phyloP scores from a whole-genome alignment of 2,888 invertebrate species.

The Glomeris marginata region DNA sequence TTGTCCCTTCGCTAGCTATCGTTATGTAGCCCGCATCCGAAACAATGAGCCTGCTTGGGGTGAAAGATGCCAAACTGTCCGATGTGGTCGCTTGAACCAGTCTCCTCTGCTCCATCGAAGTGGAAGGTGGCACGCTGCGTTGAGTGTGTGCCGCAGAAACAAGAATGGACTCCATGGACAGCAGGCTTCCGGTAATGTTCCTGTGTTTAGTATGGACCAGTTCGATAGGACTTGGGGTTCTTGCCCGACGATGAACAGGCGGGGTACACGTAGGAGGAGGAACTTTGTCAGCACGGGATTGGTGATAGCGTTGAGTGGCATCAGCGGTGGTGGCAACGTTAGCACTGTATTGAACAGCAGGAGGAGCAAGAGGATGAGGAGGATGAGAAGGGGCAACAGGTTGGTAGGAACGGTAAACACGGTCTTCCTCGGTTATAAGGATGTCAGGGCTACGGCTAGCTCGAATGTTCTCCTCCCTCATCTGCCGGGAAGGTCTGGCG shows the following conservation, averaged over 20 bases:
- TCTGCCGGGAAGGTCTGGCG: too few species aligned
- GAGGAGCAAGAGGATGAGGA: too few species aligned
- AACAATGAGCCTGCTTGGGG: conserved; percentile 45
- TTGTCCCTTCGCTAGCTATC: conserved; percentile 38
- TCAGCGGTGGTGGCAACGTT: not conserved
- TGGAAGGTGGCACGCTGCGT: too few species aligned
- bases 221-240: conserved; percentile 20
- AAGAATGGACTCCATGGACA: conserved; percentile 39
- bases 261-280: too few species aligned
- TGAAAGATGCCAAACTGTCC: conserved; percentile 6
- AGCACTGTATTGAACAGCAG: too few species aligned
- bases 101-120: not conserved
- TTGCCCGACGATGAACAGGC: too few species aligned
- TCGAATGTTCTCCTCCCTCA: too few species aligned
- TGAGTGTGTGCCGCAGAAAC: conserved; percentile 20
- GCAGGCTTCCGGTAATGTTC: conserved; percentile 44
- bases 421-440: too few species aligned
- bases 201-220: conserved; percentile 34
- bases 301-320: not conserved
- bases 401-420: too few species aligned
- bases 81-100: not conserved
- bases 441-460: too few species aligned
- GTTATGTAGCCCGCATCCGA: conserved; percentile 64
- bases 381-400: too few species aligned
- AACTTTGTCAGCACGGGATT: too few species aligned